Conservation (phyloP, 1,140 invertebrate species). For the Lasaia peninsularis region DNA sequence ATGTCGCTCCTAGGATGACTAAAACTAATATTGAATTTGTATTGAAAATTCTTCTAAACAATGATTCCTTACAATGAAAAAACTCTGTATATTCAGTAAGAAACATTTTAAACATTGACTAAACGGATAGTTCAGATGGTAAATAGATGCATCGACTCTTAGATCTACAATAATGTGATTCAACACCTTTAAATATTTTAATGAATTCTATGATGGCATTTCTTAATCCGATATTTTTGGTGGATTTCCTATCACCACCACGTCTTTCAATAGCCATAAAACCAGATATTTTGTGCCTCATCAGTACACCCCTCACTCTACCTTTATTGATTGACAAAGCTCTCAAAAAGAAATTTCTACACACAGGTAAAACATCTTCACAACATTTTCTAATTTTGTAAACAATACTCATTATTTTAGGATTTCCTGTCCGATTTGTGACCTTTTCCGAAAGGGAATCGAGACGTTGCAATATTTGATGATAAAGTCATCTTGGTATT, state of each 20-base stretch:
- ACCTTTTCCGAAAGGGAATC: background rate
- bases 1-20: slow-evolving; percentile 9
- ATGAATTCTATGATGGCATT: slow-evolving; percentile 11
- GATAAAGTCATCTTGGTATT: slow-evolving; percentile 14
- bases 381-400: background rate
- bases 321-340: slow-evolving; percentile 15
- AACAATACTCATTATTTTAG: slow-evolving; percentile 14
- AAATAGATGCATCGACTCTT: slow-evolving; percentile 13
- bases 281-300: slow-evolving; percentile 15
- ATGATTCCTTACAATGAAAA: slow-evolving; percentile 8
- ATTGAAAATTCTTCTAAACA: slow-evolving; percentile 13
- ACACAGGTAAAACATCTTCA: slow-evolving; percentile 4
- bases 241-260: slow-evolving; percentile 14
- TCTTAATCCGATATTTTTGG: slow-evolving; percentile 11
- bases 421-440: slow-evolving; percentile 13
- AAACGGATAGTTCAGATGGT: slow-evolving; percentile 2
- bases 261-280: slow-evolving; percentile 14
- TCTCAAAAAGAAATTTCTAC: slow-evolving; percentile 10
- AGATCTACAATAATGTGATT: slow-evolving; percentile 13
- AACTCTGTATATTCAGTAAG: slow-evolving; percentile 10
- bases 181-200: slow-evolving; percentile 15
- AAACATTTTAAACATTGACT: slow-evolving; percentile 14
- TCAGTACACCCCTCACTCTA: slow-evolving; percentile 15
- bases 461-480: slow-evolving; percentile 2
- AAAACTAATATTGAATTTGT: slow-evolving; percentile 11